phyloP scores from a whole-genome alignment of 2,888 invertebrate genomes.

The Incurvaria masculella region DNA sequence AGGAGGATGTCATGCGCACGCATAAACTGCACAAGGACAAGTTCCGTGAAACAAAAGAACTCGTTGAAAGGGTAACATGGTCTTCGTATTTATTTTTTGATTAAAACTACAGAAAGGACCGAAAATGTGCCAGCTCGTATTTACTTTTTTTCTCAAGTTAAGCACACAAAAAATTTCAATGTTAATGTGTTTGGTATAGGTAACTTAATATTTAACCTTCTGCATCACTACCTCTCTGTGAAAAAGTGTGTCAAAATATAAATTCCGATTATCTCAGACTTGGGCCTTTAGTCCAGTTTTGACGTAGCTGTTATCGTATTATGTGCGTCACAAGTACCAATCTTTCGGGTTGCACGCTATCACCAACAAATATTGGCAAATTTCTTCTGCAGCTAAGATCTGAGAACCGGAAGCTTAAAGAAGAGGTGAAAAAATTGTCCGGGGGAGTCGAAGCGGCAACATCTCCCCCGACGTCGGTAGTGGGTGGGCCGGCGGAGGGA shows the following conservation, averaged over 20 bases:
- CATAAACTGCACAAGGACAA: slow-evolving; percentile 62
- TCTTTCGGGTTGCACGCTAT: not conserved
- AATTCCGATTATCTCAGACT: not conserved
- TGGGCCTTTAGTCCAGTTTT: no score
- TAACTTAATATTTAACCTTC: not conserved
- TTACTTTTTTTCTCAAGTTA: no score
- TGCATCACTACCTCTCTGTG: not conserved
- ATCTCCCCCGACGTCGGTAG: slow-evolving; percentile 24
- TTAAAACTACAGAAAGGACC: no score
- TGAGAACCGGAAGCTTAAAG: slow-evolving; percentile 40
- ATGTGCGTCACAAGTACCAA: no score
- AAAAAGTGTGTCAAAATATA: not conserved
- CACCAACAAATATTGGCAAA: not conserved
- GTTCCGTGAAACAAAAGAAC: slow-evolving; percentile 61
- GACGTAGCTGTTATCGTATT: no score
- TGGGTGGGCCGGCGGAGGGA: not conserved
- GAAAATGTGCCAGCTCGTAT: no score
- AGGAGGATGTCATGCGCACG: slow-evolving; percentile 62
- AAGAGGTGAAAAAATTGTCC: slow-evolving; percentile 25
- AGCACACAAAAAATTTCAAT: no score
- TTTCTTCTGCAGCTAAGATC: slow-evolving; percentile 28
- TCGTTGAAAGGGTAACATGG: slow-evolving; percentile 54
- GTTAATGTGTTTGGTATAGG: no score
- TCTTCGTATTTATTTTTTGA: no score
- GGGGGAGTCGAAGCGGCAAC: slow-evolving; percentile 15